Base-by-base conservation (phyloP, 1,140 invertebrate species). In the Drosophila saltans region DNA sequence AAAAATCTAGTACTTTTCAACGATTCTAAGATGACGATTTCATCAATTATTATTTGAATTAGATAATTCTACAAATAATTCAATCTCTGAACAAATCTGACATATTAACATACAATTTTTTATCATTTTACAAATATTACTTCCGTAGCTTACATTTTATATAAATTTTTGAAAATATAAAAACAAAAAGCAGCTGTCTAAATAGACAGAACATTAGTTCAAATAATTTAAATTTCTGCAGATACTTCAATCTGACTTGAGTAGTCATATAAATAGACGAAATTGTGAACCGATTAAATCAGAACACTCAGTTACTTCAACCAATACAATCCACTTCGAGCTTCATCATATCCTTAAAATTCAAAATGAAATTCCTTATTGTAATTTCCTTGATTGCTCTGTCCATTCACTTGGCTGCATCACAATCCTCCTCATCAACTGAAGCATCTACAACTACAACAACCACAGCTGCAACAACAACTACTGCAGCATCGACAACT, bases 371-470 rank as follows among this genome's bases (percentile, higher is more conserved):
- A 11, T 33, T 57, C 28, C 55, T 57, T 0, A 28, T 57, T 2
- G 55, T 57, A 0, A n/a, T 33, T 33, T 10, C 55, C 28, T 10
- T 57, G 24, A 33, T 57, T 33, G 28, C 28, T 16, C n/a, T 57
- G 55, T 57, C 55, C 55, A 33, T 57, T 33, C 28, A 33, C 1
- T 57, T 57, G 55, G 55, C 55, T 57, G 26, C 55, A 16, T 57
- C 55, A 2, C 2, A n/a, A 16, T 30, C 28, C 0, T 30, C 16
- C 7, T n/a, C 41, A 3, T n/a, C 10, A 16, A 16, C 41, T 45
- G 41, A 11, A 45, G 41, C 41, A n/a, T 3, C 41, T n/a, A 16
- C 41, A 45, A 16, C 41, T 45, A n/a, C 41, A 1, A n/a, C 41
- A 16, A 5, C 16, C 5, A n/a, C 41, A 45, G 45, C 55, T n/a